Evolutionary conservation across 2,113 vertebrate genomes (phyloP).

Genomic region (Smithornis capensis): DNA sequence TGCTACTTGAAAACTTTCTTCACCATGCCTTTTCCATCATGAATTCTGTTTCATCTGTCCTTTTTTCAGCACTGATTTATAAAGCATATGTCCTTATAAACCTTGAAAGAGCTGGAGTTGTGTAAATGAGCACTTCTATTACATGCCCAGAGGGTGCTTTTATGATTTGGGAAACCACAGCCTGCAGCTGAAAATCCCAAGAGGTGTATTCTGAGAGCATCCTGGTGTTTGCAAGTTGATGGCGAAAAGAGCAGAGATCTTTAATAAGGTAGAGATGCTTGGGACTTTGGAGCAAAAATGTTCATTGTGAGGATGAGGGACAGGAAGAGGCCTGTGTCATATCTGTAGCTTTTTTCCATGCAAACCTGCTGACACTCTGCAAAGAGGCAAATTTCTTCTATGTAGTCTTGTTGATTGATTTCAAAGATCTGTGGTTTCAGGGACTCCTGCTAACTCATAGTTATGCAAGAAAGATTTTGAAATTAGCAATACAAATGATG

Average conservation of each 20-base stretch:
- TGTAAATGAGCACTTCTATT: neutral
- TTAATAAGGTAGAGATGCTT: neutral
- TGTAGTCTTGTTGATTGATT: neutral
- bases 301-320: neutral
- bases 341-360: neutral
- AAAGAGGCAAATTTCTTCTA: neutral
- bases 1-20: neutral
- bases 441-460: neutral
- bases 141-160: neutral
- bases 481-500: neutral
- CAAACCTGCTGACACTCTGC: neutral
- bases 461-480: neutral
- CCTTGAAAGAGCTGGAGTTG: neutral
- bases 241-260: neutral
- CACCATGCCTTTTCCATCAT: neutral
- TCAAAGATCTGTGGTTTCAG: neutral
- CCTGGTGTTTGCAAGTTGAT: neutral
- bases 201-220: neutral
- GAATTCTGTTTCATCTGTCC: neutral
- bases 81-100: neutral
- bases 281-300: neutral
- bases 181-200: neutral
- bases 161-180: neutral
- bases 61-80: neutral
- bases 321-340: neutral